phyloP scores from a whole-genome alignment of 2,888 invertebrate genomes.

The Cylloceria caligata region DNA sequence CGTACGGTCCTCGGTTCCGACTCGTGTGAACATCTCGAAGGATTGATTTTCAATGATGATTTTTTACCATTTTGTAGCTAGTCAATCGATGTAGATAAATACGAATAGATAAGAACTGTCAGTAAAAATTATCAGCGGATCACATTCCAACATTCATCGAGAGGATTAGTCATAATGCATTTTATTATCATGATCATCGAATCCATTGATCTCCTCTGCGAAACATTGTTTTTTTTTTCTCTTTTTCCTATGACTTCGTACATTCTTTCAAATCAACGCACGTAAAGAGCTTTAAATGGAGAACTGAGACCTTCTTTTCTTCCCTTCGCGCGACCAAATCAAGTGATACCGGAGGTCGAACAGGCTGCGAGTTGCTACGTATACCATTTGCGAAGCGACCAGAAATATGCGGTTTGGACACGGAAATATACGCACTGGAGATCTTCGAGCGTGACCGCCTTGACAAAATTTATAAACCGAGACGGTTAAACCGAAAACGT shows the following conservation, averaged over 20 bases:
- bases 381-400: slow-evolving; percentile 18
- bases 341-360: slow-evolving; percentile 42
- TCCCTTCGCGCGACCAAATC: neutral
- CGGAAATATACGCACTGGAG: slow-evolving; percentile 50
- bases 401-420: slow-evolving; percentile 45
- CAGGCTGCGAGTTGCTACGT: neutral
- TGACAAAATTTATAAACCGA: slow-evolving; percentile 37
- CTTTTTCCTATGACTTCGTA: neutral
- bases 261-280: neutral
- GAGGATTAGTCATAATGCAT: neutral
- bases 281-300: neutral
- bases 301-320: slow-evolving; percentile 4
- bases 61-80: neutral
- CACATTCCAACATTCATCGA: neutral
- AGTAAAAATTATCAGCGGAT: neutral
- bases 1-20: too few relatives aligned
- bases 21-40: too few relatives aligned
- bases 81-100: neutral
- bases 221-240: neutral
- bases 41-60: too few relatives aligned
- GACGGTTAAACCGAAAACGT: neutral
- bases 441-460: slow-evolving; percentile 54
- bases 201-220: slow-evolving; percentile 11
- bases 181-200: slow-evolving; percentile 50
- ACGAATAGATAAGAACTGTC: neutral